Evolutionary conservation across 2,797 vertebrate species (phyloP).

Genomic region (Pangasius sanitwongsei): DNA sequence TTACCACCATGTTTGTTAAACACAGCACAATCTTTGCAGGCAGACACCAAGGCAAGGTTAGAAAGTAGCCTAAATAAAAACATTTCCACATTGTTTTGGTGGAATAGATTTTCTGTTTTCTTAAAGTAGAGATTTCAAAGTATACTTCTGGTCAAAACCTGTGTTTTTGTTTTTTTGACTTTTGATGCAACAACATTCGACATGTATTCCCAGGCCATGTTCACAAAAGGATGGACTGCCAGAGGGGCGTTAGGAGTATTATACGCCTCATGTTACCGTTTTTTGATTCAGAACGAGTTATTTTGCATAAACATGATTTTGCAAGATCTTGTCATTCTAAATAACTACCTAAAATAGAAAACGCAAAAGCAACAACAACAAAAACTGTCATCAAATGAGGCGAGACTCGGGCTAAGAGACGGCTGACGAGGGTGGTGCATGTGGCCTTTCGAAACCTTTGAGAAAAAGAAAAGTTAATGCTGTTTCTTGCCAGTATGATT

Average conservation of each 20-base stretch:
- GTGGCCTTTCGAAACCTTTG: neutral
- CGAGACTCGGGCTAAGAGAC: neutral
- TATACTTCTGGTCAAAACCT: neutral
- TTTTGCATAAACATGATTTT: neutral
- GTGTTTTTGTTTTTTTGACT: neutral
- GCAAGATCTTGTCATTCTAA: neutral
- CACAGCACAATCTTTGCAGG: neutral
- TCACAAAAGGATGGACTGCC: neutral
- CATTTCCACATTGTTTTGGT: neutral
- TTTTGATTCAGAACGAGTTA: neutral
- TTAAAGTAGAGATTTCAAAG: neutral
- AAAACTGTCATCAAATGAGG: neutral
- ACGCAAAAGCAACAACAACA: neutral
- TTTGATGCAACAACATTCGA: neutral
- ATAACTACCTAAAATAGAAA: neutral
- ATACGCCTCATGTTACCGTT: neutral
- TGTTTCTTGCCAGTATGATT: slow-evolving; percentile 54
- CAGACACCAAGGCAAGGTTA: neutral
- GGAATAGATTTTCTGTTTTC: neutral
- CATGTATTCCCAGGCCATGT: neutral
- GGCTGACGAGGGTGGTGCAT: neutral
- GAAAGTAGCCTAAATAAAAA: neutral
- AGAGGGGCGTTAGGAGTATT: no score
- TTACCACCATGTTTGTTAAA: neutral
- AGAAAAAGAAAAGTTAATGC: slow-evolving; percentile 43